phyloP scores from a whole-genome alignment of 64 coral and sea anemone genomes.

The Cladopsammia gracilis region DNA sequence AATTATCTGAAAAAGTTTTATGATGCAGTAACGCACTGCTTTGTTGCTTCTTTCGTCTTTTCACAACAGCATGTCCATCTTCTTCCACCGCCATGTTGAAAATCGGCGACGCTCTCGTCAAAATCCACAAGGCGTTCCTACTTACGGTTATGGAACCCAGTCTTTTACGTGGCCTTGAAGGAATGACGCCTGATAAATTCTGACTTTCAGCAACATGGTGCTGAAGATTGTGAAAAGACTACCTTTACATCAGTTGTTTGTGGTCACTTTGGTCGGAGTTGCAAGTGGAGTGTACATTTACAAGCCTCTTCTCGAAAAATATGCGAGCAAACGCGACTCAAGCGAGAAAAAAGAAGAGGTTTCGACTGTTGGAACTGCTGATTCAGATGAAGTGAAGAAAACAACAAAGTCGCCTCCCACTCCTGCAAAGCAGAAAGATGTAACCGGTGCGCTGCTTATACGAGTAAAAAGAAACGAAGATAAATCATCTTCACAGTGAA shows the following conservation, averaged over 20 bases:
- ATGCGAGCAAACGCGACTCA: background rate
- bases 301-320: slow-evolving; percentile 67
- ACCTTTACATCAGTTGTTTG: slow-evolving; percentile 83
- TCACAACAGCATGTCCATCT: background rate
- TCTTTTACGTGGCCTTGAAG: background rate
- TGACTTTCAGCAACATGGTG: slow-evolving; percentile 11
- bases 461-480: background rate
- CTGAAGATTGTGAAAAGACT: slow-evolving; percentile 29
- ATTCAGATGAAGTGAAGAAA: slow-evolving; percentile 7
- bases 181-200: background rate
- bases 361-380: background rate
- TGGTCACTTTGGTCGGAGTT: slow-evolving; percentile 80
- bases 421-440: background rate
- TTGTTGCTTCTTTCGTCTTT: background rate
- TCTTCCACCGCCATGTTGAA: slow-evolving; percentile 12
- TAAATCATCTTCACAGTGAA: background rate
- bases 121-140: background rate
- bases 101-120: background rate
- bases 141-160: background rate
- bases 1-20: background rate
- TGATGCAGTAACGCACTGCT: background rate
- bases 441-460: background rate
- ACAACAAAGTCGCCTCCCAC: background rate
- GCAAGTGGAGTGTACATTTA: slow-evolving; percentile 85
- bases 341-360: background rate